Evolutionary conservation across 2,113 vertebrate genomes (phyloP).

Genomic region (Melanerpes formicivorus): DNA sequence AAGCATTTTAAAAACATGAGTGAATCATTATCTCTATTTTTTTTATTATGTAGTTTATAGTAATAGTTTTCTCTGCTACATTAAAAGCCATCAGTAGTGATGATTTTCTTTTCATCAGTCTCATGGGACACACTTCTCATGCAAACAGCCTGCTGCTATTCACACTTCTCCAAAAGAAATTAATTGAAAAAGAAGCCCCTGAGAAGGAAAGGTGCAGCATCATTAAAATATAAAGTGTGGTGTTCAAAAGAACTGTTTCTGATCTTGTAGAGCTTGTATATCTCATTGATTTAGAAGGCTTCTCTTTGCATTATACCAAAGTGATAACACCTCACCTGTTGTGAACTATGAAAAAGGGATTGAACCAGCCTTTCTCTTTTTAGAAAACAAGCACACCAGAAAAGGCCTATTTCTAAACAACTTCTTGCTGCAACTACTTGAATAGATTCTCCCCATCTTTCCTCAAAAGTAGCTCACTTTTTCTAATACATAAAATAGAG

Average conservation of each 20-base stretch:
- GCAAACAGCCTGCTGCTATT: constrained; percentile 49
- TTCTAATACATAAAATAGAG: neutral
- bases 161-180: constrained; percentile 18
- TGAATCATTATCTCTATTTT: neutral
- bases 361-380: neutral
- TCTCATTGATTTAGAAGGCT: neutral
- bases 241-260: neutral
- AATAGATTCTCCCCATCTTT: neutral
- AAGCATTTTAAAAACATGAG: constrained; percentile 37
- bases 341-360: neutral
- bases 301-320: neutral
- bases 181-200: constrained; percentile 48
- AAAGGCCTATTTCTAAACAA: neutral
- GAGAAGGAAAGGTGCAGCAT: constrained; percentile 23
- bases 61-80: constrained; percentile 43
- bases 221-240: constrained; percentile 6
- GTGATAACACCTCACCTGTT: neutral
- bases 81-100: constrained; percentile 23
- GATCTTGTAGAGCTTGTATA: neutral
- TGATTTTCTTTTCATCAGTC: constrained; percentile 48
- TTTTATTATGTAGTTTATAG: constrained; percentile 34
- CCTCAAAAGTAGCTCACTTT: neutral
- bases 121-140: constrained; percentile 23
- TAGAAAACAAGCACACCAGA: neutral
- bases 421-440: neutral